phyloP scores from a whole-genome alignment of 2,797 vertebrate species.

The Alcedo quadribrachys region DNA sequence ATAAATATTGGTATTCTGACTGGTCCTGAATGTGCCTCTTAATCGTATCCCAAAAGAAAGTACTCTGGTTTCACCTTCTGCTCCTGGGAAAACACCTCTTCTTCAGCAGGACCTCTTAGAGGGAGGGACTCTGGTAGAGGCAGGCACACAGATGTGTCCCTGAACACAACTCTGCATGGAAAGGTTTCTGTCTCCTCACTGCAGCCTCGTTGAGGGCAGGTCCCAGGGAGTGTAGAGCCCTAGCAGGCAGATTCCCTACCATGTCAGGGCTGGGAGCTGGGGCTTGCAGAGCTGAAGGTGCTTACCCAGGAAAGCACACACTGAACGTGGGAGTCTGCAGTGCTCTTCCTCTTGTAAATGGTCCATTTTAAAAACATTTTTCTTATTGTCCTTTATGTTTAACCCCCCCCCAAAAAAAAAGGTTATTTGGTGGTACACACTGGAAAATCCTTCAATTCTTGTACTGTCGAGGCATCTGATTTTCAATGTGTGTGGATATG shows the following conservation, averaged over 20 bases:
- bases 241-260: not conserved
- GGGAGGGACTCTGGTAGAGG: not conserved
- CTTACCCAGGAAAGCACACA: fast-evolving
- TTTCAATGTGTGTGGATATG: not conserved
- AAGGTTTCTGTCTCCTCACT: not conserved
- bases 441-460: not conserved
- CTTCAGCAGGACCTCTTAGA: not conserved
- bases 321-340: not conserved
- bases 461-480: fast-evolving
- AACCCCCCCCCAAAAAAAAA: no score
- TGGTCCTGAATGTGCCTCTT: not conserved
- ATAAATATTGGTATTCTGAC: not conserved
- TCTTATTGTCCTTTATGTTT: not conserved
- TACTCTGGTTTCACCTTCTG: not conserved
- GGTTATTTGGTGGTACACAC: not conserved
- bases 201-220: not conserved
- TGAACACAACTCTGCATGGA: not conserved
- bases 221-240: not conserved
- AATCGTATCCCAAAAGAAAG: not conserved
- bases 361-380: not conserved
- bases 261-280: fast-evolving
- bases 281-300: not conserved
- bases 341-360: not conserved
- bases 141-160: not conserved
- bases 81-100: not conserved